Percentiles rank a stretch among this genome's conserved stretches.
Conservation (phyloP, 2,797 vertebrate genomes). For the Takifugu rubripes region DNA sequence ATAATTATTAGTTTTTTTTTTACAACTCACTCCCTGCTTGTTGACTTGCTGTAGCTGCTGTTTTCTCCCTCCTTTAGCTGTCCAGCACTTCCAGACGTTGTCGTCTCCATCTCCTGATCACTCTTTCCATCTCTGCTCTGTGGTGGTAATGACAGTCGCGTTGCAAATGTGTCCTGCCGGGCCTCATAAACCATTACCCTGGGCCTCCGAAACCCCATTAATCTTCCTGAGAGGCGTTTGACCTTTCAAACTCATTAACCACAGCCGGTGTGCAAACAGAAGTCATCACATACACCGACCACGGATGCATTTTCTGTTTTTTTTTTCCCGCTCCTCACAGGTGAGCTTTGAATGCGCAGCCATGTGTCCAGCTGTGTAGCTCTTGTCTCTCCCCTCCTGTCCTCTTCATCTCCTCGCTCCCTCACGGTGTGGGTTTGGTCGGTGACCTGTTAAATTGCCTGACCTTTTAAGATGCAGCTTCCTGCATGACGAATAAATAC, state of each 20-base stretch:
- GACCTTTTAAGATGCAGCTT: conserved; percentile 73
- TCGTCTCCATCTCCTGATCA: conserved; percentile 30
- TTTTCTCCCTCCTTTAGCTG: not conserved
- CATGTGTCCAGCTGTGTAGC: conserved; percentile 40
- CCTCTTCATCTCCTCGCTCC: conserved; percentile 30
- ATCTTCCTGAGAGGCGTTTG: conserved; percentile 74
- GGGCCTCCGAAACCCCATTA: conserved; percentile 63
- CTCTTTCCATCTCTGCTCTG: conserved; percentile 21
- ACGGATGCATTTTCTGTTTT: not conserved
- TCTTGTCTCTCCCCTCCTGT: conserved; percentile 37
- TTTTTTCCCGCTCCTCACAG: not conserved
- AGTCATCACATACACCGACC: conserved; percentile 18
- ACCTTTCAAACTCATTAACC: conserved; percentile 81
- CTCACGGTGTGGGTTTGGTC: conserved; percentile 57
- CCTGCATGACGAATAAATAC: conserved; percentile 75
- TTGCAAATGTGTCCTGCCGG: conserved; percentile 54
- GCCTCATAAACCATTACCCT: conserved; percentile 57
- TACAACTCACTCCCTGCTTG: too few species aligned
- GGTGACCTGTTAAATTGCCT: conserved; percentile 76
- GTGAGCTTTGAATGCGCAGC: conserved; percentile 14
- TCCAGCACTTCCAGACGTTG: conserved; percentile 4
- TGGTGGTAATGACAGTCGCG: conserved; percentile 45
- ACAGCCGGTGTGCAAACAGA: conserved; percentile 35
- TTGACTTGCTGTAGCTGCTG: not conserved
- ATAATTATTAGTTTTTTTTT: too few species aligned